A percentile compares a stretch with the other conserved stretches of the same genome.
phyloP scores from a whole-genome alignment of 2,113 vertebrate species.

The Plotosus lineatus region DNA sequence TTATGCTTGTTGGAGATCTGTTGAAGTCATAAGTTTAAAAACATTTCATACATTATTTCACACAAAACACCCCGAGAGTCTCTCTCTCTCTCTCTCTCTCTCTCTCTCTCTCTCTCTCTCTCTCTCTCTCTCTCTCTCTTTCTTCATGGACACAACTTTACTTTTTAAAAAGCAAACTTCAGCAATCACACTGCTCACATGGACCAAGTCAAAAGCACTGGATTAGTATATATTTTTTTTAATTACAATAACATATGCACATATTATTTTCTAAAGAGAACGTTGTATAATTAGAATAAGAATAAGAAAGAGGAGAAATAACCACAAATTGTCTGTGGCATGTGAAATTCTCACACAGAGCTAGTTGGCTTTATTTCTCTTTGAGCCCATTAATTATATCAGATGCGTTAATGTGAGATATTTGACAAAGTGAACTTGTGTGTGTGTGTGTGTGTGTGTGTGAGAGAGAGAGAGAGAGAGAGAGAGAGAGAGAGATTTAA shows the following conservation, averaged over 20 bases:
- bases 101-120: no score
- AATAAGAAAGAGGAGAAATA: neutral
- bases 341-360: conserved; percentile 5
- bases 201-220: neutral
- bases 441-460: conserved; percentile 24
- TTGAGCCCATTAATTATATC: conserved; percentile 2
- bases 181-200: neutral
- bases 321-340: neutral
- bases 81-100: no score
- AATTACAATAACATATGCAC: neutral
- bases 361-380: conserved; percentile 20
- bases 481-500: conserved; percentile 10
- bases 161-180: neutral
- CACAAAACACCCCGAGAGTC: no score
- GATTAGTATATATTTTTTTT: neutral
- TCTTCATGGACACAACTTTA: neutral
- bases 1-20: neutral
- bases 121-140: no score
- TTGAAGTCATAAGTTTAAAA: neutral
- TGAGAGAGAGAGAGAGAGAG: no score
- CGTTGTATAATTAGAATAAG: neutral
- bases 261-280: neutral
- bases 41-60: neutral
- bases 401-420: conserved; percentile 10
- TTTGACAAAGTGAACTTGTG: conserved; percentile 4